These are phyloP conservation scores for Heliconius eleuchia DNA, from an alignment of 1,140 invertebrate species.

Conservation along the genomic window DNA sequence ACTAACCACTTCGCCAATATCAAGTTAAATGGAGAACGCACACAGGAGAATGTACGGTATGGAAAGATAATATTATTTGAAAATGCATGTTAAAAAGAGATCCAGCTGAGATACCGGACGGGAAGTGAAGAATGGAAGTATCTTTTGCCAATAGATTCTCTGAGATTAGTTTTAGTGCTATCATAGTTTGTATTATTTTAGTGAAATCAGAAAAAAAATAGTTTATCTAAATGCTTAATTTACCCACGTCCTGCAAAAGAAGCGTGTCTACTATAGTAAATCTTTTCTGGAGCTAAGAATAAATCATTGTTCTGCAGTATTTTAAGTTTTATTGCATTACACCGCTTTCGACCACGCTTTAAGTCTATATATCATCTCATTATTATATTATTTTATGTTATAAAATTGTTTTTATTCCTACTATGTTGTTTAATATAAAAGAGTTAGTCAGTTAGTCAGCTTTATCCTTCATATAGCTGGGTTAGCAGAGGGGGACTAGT, in stretches of 20 bases:
- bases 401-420: not conserved
- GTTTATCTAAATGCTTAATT: conserved; percentile 5
- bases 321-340: conserved; percentile 26
- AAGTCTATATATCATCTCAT: not conserved
- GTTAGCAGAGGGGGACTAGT: not conserved
- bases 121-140: no score
- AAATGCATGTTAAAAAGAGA: no score
- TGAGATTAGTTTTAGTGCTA: no score
- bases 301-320: conserved; percentile 17
- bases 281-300: conserved; percentile 22
- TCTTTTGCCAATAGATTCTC: no score
- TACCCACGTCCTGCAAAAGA: not conserved
- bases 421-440: not conserved
- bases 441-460: not conserved
- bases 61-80: no score
- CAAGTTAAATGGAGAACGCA: no score
- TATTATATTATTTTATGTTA: conserved; percentile 4
- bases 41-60: no score
- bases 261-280: conserved; percentile 14
- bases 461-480: not conserved
- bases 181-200: no score
- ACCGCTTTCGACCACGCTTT: conserved; percentile 4
- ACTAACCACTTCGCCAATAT: no score
- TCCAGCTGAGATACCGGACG: no score
- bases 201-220: not conserved